Base-by-base conservation (phyloP, 2,888 invertebrate species). In the Dryadula phaetusa region DNA sequence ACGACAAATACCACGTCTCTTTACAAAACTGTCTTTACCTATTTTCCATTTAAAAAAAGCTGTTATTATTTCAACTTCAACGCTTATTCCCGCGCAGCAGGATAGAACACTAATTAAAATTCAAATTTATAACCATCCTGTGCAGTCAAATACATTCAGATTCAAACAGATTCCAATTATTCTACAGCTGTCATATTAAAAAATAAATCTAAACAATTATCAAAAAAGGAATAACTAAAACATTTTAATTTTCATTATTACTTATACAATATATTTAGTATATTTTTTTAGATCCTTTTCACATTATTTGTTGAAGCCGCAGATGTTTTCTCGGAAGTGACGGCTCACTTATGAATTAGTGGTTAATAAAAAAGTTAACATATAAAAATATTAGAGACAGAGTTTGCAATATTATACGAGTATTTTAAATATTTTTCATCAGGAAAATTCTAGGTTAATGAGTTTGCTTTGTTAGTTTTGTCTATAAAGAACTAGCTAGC, bases 291-390 rank as follows among this genome's bases (percentile, higher is more conserved):
- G 16, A 16, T 10, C 8, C n/a, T 22, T 25, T 49, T 49, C 47
- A 14, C 25, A 25, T 5, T 25, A 25, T 49, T 22, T 49, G n/a
- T 49, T 8, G 49, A 49, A 49, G 49, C 14, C 28, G 49, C 25
- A 49, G 49, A 49, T 49, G 49, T 49, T 49, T 16, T 25, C 14
- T 49, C 8, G 49, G 3, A 49, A 49, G n/a, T 49, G 25, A n/a
- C 49, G 44, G 49, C 49, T 25, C n/a, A 8, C 28, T 14, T 25
- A 25, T n/a, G 25, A n/a, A 49, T 49, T 28, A 49, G 49, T 18
- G 18, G 10, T 44, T 44, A 10, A 4, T 5, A 32, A 32, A 32
- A 32, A 32, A 7, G 32, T 6, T 32, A 42, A 42, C 5, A 16
- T 16, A 16, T 16, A 42, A 42, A 42, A 42, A 16, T 42, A 42